Conservation (phyloP, 2,113 vertebrate genomes). For the Microtus richardsoni region DNA sequence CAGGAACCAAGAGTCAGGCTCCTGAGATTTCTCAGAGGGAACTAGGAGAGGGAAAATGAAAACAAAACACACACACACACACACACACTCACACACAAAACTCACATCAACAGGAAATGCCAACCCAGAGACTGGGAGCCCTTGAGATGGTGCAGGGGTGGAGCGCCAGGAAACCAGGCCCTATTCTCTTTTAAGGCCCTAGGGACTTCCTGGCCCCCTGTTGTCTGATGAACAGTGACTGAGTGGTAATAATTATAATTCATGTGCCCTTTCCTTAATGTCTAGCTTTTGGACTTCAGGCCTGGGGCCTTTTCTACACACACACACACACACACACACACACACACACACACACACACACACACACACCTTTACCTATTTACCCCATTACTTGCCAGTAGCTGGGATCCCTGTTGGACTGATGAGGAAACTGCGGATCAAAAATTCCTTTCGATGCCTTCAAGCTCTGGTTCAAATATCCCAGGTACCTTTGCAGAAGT, state of each 20-base stretch:
- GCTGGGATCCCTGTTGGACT: not conserved
- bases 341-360: no score
- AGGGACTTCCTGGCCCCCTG: not conserved
- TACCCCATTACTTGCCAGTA: not conserved
- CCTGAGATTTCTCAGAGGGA: constrained; percentile 44
- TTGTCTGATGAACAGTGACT: not conserved
- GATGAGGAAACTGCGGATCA: not conserved
- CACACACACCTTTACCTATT: not conserved
- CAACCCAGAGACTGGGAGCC: not conserved
- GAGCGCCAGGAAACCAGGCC: not conserved
- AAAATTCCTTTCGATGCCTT: not conserved
- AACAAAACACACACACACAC: not conserved
- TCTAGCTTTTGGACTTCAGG: not conserved
- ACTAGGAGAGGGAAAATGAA: not conserved
- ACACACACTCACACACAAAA: constrained; percentile 11
- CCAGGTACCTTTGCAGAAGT: not conserved
- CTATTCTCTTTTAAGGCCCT: constrained; percentile 34
- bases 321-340: not conserved
- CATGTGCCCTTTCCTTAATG: not conserved
- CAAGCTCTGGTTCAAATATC: not conserved
- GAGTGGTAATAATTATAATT: not conserved
- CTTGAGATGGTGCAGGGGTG: not conserved
- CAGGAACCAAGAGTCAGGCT: not conserved
- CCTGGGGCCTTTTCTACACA: not conserved
- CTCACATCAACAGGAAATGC: constrained; percentile 79